Evolutionary conservation across 53 echinoderm and acorn worm species (phyloP), one percentile per base, ranked within the genome.

Genomic region (Hippasteria phrygiana): DNA sequence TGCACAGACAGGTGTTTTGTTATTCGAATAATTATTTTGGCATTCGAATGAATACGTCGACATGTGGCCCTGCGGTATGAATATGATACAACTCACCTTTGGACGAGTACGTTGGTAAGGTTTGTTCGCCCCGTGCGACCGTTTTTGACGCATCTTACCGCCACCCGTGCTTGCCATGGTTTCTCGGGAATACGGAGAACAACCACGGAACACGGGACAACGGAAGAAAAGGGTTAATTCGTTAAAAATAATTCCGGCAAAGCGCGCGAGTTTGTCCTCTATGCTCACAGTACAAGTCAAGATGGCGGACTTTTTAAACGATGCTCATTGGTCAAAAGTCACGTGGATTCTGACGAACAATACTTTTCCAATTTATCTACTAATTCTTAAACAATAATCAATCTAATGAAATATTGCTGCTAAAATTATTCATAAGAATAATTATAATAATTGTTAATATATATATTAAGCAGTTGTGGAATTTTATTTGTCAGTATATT

Each of bases 221-320:
- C 81, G 81, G 81, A 62, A 65, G 81, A 43, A 81, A 81, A 65
- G 39, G 81, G 81, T 43, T 43, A 81, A 81, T 32, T 81, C 81
- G 65, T 42, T 45, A 48, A 69, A 55, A 71, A 78, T 43, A 76
- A 50, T 43, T 89, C 75, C 78, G 31, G 71, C 40, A 31, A 51
- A 77, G 79, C 70, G 89, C 67, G 78, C 80, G 79, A 88, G 69
- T 37, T 78, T 89, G 47, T 55, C 69, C 37, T 66, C 51, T 54
- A 43, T 48, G 43, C 78, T 89, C 71, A 51, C 43, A 63, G 81
- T 81, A 70, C 70, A 54, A 50, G 79, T 78, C 95, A 96, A 96
- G 93, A 94, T 94, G 94, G 96, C 94, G 94, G 96, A 91, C 90
- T 96, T 94, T 96, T 96, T 94, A 89, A 79, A 87, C 74, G 83